Percentiles rank a stretch among this genome's conserved stretches.
Evolutionary conservation across 2,113 vertebrate genomes (phyloP).

Genomic region (Pedetes capensis): DNA sequence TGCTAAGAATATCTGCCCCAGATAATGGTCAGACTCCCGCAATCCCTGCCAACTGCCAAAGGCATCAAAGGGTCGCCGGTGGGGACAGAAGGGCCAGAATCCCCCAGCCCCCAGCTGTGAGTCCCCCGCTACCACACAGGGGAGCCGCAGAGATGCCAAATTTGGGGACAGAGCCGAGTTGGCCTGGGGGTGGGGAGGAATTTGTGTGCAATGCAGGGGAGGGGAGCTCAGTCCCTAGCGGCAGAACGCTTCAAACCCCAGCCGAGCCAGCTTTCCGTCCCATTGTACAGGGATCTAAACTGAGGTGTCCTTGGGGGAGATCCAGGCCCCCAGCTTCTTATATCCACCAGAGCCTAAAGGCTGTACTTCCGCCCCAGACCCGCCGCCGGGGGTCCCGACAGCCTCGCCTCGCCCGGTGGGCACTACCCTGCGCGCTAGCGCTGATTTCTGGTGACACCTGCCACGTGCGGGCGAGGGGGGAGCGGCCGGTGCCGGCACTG

Average conservation of each 20-base stretch:
- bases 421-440: conserved; percentile 33
- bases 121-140: neutral
- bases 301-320: neutral
- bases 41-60: conserved; percentile 50
- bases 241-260: conserved; percentile 21
- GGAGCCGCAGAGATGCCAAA: conserved; percentile 5
- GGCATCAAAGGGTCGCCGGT: conserved; percentile 49
- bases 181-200: conserved; percentile 38
- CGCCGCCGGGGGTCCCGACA: neutral
- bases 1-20: conserved; percentile 80
- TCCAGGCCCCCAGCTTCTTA: neutral
- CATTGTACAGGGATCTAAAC: conserved; percentile 31
- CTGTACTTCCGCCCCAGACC: neutral
- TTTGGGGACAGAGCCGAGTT: conserved; percentile 48
- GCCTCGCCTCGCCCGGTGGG: conserved; percentile 50
- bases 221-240: conserved; percentile 15
- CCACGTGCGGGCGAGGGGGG: conserved; percentile 71
- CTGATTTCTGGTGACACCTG: conserved; percentile 57
- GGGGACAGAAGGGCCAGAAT: neutral
- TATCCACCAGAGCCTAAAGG: neutral
- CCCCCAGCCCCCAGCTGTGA: neutral
- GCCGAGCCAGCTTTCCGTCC: conserved; percentile 42
- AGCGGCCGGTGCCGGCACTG: conserved; percentile 50
- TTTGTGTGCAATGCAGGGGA: conserved; percentile 68
- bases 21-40: conserved; percentile 64